Percentiles rank a stretch among this genome's conserved stretches.
These are phyloP conservation scores for Hymenopus coronatus DNA, from an alignment of 2,888 invertebrate genomes.

Conservation along the genomic window DNA sequence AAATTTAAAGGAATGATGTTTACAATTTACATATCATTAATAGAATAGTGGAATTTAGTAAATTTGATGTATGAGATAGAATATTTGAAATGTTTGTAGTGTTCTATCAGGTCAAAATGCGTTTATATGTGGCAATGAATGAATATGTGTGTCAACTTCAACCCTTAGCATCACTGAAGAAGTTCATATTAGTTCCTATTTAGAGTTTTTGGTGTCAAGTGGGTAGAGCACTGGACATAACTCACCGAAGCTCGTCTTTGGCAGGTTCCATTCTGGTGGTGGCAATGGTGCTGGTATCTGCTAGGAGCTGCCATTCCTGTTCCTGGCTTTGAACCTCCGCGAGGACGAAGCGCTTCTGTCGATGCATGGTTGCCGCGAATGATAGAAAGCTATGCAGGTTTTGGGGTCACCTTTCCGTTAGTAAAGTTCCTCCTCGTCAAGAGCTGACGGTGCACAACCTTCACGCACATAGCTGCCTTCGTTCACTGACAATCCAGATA, in stretches of 20 bases:
- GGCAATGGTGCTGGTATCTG: neutral
- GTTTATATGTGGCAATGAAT: no score
- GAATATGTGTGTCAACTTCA: no score
- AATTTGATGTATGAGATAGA: no score
- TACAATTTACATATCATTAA: no score
- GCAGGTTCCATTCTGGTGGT: neutral
- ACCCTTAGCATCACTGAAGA: no score
- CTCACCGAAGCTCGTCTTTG: neutral
- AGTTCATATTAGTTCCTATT: no score
- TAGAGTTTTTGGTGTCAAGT: no score
- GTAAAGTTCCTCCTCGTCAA: neutral
- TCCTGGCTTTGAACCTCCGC: constrained; percentile 5
- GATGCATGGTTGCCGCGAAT: neutral
- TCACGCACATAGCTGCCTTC: neutral
- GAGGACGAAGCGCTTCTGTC: constrained; percentile 10
- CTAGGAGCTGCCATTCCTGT: neutral
- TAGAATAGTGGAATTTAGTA: no score
- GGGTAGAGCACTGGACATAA: no score
- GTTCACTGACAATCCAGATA: neutral
- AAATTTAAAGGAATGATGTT: no score
- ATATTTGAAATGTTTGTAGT: no score
- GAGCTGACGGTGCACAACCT: neutral
- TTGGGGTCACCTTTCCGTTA: neutral
- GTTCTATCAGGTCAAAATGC: no score
- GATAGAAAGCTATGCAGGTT: neutral